These are phyloP conservation scores for Steatocranus sp. DNA, from an alignment of 2,797 vertebrate species.

Conservation along the genomic window DNA sequence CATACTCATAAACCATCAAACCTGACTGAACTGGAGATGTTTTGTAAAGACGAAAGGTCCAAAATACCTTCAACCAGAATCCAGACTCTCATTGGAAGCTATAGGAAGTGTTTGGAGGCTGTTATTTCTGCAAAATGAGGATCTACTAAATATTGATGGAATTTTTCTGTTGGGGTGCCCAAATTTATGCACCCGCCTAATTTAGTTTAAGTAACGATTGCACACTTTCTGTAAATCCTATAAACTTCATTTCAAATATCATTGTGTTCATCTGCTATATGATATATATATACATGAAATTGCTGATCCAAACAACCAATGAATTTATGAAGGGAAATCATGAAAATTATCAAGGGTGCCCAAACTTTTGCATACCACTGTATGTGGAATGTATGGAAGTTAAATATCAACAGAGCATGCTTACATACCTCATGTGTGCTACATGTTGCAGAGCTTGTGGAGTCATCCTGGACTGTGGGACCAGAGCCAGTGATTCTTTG, in stretches of 20 bases:
- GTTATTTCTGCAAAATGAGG: neutral
- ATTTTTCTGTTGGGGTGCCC: neutral
- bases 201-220: neutral
- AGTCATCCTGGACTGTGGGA: slow-evolving; percentile 68
- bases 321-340: neutral
- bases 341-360: fast-evolving
- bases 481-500: slow-evolving; percentile 32
- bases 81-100: neutral
- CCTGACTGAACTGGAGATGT: neutral
- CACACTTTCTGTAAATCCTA: neutral
- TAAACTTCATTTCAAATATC: neutral
- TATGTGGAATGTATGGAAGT: neutral
- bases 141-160: neutral
- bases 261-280: neutral
- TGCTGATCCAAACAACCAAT: neutral
- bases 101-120: neutral
- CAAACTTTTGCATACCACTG: neutral
- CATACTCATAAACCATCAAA: fast-evolving
- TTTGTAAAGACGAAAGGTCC: fast-evolving
- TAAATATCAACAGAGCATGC: neutral
- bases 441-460: slow-evolving; percentile 63
- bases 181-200: neutral
- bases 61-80: neutral
- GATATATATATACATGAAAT: neutral
- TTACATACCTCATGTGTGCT: slow-evolving; percentile 77